Conservation (phyloP, 1,140 invertebrate genomes). For the Chironomus striatipennis region DNA sequence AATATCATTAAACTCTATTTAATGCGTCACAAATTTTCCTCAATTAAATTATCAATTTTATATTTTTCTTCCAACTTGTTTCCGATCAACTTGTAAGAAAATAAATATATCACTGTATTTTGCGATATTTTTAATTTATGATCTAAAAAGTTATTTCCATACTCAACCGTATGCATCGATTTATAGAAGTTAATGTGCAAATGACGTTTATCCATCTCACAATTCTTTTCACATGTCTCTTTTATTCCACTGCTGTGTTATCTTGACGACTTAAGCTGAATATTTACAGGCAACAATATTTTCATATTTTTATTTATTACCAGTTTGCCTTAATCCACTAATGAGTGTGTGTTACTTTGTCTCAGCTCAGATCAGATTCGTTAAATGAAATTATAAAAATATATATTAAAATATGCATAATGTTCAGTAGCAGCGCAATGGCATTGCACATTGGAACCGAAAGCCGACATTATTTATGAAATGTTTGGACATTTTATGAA, state of each 20-base stretch:
- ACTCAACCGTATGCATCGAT: background rate
- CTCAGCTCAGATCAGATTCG: background rate
- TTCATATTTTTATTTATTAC: background rate
- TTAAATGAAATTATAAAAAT: background rate
- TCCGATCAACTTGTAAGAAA: too few species aligned
- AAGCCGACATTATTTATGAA: constrained; percentile 22
- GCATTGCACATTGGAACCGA: background rate
- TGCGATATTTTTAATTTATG: too few species aligned
- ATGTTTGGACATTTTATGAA: constrained; percentile 15
- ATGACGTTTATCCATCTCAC: constrained; percentile 7
- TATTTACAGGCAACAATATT: constrained; percentile 5
- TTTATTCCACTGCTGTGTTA: background rate
- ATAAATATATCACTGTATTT: too few species aligned
- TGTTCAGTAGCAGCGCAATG: background rate
- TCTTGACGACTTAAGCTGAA: constrained; percentile 1
- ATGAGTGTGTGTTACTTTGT: background rate
- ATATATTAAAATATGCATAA: too few species aligned
- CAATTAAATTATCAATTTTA: too few species aligned
- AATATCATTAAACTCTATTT: too few species aligned
- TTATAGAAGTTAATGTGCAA: constrained; percentile 3
- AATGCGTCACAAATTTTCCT: too few species aligned
- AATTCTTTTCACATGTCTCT: constrained; percentile 7
- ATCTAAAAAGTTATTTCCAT: background rate
- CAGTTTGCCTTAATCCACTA: constrained; percentile 17
- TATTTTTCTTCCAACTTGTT: too few species aligned